These are phyloP conservation scores for Popillia japonica DNA, from an alignment of 1,140 invertebrate genomes.

Conservation along the genomic window DNA sequence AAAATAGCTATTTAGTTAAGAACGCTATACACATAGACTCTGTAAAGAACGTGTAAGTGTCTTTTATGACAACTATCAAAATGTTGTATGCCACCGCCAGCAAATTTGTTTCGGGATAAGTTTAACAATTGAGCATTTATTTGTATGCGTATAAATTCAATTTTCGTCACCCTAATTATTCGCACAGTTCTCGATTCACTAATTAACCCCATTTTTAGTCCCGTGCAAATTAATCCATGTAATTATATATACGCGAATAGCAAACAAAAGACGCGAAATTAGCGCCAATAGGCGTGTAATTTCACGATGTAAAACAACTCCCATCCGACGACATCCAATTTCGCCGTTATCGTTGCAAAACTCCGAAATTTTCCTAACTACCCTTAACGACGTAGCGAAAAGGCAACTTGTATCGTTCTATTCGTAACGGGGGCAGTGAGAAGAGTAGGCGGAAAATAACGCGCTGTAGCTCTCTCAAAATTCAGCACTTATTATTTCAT, in stretches of 20 bases:
- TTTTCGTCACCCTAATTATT: no score
- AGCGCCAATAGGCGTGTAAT: conserved; percentile 22
- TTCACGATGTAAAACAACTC: conserved; percentile 25
- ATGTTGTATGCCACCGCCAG: no score
- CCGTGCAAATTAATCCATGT: conserved; percentile 18
- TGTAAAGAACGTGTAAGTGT: no score
- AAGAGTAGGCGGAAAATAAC: no score
- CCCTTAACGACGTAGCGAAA: not conserved
- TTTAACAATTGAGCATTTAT: no score
- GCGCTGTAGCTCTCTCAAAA: conserved; percentile 28
- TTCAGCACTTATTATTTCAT: conserved; percentile 28
- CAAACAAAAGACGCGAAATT: conserved; percentile 29
- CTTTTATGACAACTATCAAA: no score
- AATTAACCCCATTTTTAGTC: not conserved
- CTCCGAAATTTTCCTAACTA: not conserved
- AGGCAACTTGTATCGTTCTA: not conserved
- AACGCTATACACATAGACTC: no score
- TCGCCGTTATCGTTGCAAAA: conserved; percentile 5
- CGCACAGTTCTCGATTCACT: no score
- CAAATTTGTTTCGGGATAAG: no score
- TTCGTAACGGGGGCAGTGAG: not conserved
- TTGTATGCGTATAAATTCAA: no score
- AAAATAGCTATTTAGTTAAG: no score
- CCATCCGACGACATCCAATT: conserved; percentile 21
- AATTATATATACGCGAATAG: conserved; percentile 1